Evolutionary conservation across 2,888 invertebrate genomes (phyloP).

Genomic region (Galerucella nymphaeae): DNA sequence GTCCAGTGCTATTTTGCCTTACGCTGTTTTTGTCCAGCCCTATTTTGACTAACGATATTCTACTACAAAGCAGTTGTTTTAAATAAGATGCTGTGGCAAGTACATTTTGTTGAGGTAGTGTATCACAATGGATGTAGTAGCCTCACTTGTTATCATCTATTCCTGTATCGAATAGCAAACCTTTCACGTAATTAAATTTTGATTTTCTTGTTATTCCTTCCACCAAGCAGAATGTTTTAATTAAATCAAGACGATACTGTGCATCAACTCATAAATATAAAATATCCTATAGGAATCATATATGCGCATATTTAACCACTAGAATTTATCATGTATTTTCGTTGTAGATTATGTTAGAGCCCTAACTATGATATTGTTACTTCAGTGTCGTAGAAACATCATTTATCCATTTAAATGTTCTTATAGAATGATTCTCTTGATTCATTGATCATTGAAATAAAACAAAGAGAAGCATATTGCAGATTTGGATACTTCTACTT

Average conservation of each 20-base stretch:
- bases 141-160: neutral
- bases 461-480: no score
- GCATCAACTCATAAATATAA: slow-evolving; percentile 10
- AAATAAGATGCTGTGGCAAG: no score
- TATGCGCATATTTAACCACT: slow-evolving; percentile 26
- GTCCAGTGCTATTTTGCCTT: no score
- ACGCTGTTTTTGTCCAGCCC: no score
- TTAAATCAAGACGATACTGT: slow-evolving; percentile 11
- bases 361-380: slow-evolving; percentile 10
- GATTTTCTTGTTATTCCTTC: neutral
- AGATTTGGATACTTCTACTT: no score
- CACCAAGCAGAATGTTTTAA: neutral
- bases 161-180: neutral
- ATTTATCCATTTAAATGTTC: neutral
- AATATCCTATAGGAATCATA: slow-evolving; percentile 6
- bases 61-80: no score
- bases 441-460: no score
- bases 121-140: no score
- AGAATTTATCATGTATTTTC: slow-evolving; percentile 28
- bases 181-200: neutral
- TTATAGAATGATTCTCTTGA: no score
- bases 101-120: no score
- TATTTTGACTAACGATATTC: no score
- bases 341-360: slow-evolving; percentile 19
- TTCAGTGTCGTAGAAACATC: neutral